Conservation (phyloP, 2,797 vertebrate species). For the Pitangus sulphuratus region DNA sequence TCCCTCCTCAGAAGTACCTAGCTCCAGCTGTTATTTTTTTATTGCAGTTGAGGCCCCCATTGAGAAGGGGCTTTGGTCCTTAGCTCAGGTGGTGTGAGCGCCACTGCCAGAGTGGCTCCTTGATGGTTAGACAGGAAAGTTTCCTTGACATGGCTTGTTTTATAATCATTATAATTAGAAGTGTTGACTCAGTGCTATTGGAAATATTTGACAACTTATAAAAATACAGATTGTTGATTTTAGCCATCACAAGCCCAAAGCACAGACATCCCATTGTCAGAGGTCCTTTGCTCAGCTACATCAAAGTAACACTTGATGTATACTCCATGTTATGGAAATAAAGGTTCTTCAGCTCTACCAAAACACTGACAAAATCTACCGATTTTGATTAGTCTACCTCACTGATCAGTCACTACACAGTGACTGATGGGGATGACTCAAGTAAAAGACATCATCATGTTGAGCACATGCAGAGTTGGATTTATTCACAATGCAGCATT, state of each 20-base stretch:
- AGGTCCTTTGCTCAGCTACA: not conserved
- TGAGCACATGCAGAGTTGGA: not conserved
- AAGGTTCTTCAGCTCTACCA: not conserved
- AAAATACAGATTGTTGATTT: not conserved
- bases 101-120: not conserved
- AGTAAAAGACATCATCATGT: not conserved
- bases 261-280: not conserved
- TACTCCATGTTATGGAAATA: not conserved
- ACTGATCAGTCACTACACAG: not conserved
- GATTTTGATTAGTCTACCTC: not conserved
- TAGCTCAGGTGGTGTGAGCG: not conserved
- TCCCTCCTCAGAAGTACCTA: not conserved
- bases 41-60: not conserved
- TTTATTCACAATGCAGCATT: not conserved
- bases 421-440: not conserved
- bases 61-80: not conserved
- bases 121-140: not conserved
- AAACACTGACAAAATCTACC: not conserved
- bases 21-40: not conserved
- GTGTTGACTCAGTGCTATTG: not conserved
- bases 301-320: not conserved
- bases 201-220: not conserved
- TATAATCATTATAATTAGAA: not conserved
- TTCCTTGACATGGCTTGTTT: not conserved
- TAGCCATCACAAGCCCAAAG: not conserved